Percentiles rank a stretch among this genome's conserved stretches.
Conservation (phyloP, 1,140 invertebrate species). For the Euwallacea fornicatus region DNA sequence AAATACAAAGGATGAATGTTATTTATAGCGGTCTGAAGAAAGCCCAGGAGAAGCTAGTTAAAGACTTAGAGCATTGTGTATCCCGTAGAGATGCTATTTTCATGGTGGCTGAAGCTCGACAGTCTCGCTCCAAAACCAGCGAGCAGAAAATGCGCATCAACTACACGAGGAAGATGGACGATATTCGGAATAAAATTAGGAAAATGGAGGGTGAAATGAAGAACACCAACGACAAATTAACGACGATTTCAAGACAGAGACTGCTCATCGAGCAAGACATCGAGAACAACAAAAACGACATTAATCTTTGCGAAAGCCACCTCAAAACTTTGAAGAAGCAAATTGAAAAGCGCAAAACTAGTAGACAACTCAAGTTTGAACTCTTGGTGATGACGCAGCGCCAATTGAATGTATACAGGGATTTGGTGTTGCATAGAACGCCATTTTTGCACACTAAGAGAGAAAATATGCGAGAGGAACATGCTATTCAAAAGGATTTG, state of each 20-base stretch:
- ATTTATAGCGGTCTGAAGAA: constrained; percentile 64
- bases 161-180: constrained; percentile 57
- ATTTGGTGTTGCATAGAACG: constrained; percentile 54
- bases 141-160: constrained; percentile 48
- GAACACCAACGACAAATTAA: constrained; percentile 47
- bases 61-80: constrained; percentile 75
- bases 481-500: constrained; percentile 56
- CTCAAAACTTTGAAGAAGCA: constrained; percentile 39
- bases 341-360: constrained; percentile 55
- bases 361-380: constrained; percentile 61
- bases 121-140: constrained; percentile 54
- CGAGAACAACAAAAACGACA: constrained; percentile 40
- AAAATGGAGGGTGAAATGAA: constrained; percentile 55
- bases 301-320: constrained; percentile 28
- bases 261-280: constrained; percentile 31
- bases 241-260: constrained; percentile 44
- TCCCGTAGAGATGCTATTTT: constrained; percentile 69
- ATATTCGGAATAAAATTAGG: constrained; percentile 61
- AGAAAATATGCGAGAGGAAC: constrained; percentile 54
- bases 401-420: constrained; percentile 59
- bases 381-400: constrained; percentile 63
- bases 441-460: constrained; percentile 58
- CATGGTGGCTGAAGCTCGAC: constrained; percentile 59
- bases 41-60: constrained; percentile 72
- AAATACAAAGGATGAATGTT: constrained; percentile 83